These are phyloP conservation scores for Heteractis magnifica DNA, from an alignment of 92 coral and sea anemone species.

Conservation along the genomic window DNA sequence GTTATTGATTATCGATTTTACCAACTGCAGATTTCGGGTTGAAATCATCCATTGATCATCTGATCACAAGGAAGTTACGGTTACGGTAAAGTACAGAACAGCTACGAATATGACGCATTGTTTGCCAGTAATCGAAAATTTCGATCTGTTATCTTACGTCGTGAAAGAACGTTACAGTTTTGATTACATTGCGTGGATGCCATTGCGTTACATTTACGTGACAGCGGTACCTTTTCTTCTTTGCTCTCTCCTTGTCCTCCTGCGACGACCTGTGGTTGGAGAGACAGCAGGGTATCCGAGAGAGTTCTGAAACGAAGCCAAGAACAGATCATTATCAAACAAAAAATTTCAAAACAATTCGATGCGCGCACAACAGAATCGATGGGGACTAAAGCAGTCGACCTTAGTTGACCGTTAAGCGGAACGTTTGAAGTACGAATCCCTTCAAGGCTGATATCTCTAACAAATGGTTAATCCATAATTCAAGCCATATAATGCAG, in stretches of 20 bases:
- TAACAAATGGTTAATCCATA: background rate
- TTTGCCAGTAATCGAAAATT: too few species aligned
- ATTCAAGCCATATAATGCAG: background rate
- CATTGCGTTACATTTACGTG: background rate
- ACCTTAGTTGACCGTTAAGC: background rate
- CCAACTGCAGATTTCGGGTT: too few species aligned
- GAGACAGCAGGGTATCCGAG: slow-evolving; percentile 87
- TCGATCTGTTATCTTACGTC: too few species aligned
- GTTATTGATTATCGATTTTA: too few species aligned
- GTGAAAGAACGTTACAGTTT: too few species aligned
- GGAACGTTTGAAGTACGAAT: background rate
- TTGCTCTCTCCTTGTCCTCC: slow-evolving; percentile 90
- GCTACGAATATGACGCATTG: too few species aligned
- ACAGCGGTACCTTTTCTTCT: slow-evolving; percentile 83
- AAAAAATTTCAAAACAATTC: background rate
- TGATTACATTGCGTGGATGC: background rate
- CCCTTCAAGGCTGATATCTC: background rate
- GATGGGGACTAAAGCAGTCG: background rate
- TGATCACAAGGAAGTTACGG: too few species aligned
- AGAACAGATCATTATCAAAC: too few species aligned
- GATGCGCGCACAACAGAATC: background rate
- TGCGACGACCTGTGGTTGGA: slow-evolving; percentile 91
- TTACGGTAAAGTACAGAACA: too few species aligned
- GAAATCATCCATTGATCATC: too few species aligned
- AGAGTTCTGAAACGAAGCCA: slow-evolving; percentile 65